Evolutionary conservation across 2,888 invertebrate species (phyloP).

Genomic region (Sminthurides aquaticus): DNA sequence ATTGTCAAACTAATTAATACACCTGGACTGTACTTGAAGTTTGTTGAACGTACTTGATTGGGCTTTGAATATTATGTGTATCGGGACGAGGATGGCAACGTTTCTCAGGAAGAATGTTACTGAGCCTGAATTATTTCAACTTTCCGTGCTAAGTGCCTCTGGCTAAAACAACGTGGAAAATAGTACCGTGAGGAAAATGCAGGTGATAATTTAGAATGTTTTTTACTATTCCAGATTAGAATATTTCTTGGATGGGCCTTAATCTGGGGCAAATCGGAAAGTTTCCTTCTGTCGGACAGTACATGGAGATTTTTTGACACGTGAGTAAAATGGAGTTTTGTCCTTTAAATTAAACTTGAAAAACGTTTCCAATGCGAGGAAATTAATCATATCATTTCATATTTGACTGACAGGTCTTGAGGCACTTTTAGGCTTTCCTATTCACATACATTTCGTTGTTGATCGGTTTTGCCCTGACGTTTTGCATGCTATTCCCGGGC

Average conservation of each 20-base stretch:
- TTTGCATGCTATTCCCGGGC: constrained; percentile 41
- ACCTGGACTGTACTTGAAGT: constrained; percentile 32
- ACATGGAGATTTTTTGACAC: constrained; percentile 40
- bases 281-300: constrained; percentile 37
- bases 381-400: background rate
- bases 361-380: no score
- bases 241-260: constrained; percentile 40
- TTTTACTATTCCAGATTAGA: constrained; percentile 20
- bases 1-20: constrained; percentile 31
- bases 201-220: no score
- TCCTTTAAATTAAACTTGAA: no score
- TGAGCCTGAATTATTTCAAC: constrained; percentile 19
- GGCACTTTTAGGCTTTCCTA: constrained; percentile 40
- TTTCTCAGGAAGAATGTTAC: constrained; percentile 5
- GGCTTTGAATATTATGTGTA: constrained; percentile 30
- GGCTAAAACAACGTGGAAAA: no score
- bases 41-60: constrained; percentile 31
- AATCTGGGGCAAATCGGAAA: constrained; percentile 38
- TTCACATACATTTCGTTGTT: constrained; percentile 36
- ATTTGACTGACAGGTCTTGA: constrained; percentile 31
- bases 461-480: constrained; percentile 40
- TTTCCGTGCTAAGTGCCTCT: constrained; percentile 20
- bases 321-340: constrained; percentile 21
- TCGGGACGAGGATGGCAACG: constrained; percentile 29
- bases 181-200: no score